A percentile compares a stretch with the other conserved stretches of the same genome.
Conservation (phyloP, 2,888 invertebrate genomes). For the Prostheceraeus crozeri region DNA sequence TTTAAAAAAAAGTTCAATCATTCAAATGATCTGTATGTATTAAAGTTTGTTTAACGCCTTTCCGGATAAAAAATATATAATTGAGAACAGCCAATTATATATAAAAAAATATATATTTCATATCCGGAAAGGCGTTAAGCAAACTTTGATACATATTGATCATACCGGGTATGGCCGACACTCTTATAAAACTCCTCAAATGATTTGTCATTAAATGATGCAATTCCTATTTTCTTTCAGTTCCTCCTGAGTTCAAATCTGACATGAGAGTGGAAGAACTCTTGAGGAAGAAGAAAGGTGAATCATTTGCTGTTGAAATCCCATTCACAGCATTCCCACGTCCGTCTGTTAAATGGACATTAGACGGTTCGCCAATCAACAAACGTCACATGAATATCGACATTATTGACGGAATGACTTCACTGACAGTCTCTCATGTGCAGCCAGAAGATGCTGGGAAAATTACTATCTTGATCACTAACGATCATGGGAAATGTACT, state of each 20-base stretch:
- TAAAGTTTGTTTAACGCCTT: no score
- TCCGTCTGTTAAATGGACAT: conserved; percentile 41
- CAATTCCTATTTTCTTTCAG: neutral
- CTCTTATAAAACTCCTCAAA: no score
- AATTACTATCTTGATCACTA: conserved; percentile 47
- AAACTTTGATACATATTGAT: no score
- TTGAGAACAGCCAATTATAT: no score
- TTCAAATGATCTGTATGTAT: no score
- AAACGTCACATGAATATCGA: conserved; percentile 41
- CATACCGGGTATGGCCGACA: no score
- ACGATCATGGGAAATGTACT: conserved; percentile 48
- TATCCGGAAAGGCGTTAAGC: no score
- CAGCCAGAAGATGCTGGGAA: conserved; percentile 41
- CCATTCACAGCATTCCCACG: conserved; percentile 31
- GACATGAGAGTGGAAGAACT: neutral
- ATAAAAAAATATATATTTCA: no score
- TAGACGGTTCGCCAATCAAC: conserved; percentile 41
- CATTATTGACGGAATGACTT: conserved; percentile 44
- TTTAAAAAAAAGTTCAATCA: no score
- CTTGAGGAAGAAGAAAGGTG: conserved; percentile 41
- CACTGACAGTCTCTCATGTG: conserved; percentile 42
- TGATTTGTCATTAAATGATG: no score
- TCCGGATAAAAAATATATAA: no score
- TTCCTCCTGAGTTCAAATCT: neutral
- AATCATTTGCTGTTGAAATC: conserved; percentile 35